Base-by-base conservation (phyloP, 1,140 invertebrate species). In the Zaprionus ornatus region DNA sequence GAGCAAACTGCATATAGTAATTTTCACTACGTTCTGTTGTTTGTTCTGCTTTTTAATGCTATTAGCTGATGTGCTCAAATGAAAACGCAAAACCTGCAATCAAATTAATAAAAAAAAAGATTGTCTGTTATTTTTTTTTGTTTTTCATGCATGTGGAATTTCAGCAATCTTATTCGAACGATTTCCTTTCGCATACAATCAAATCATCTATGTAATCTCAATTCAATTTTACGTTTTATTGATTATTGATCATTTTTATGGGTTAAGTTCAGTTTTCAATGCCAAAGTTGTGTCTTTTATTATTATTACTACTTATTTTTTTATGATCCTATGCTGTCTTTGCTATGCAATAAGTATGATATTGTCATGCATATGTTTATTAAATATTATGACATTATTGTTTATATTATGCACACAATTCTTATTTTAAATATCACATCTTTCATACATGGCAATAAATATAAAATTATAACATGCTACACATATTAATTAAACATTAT, bases 21-120 rank as follows among this genome's bases (percentile, higher is more conserved):
- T 83, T 82, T 80, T 71, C 73, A 74, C 76, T 40, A 57, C 59
- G 64, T 68, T 61, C 17, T 40, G 17, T 69, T 62, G 61, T 63
- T 79, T 64, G 37, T 69, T 78, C 50, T 55, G 29, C n/a, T 67
- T 63, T 71, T 79, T 71, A 84, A 90, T 90, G 85, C 85, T 90
- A 87, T 87, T 87, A 87, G 61, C 64, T 72, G 74, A 61, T 82
- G 70, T 77, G 65, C 77, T 66, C 79, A 90, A 84, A 81, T 72
- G 74, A 88, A 87, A 87, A 80, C 74, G 70, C 74, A 75, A 83
- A 84, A 90, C 78, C 84, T 87, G 84, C 77, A 87, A 87, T 80
- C 9, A 72, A 52, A 74, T 54, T 13, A 37, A 80, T 69, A 79
- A 68, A 55, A 73, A 40, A 77, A 72, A 80, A 66, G 55, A 76